Evolutionary conservation across 1,140 invertebrate species (phyloP), one percentile per base, ranked within the genome.

Genomic region (Drosophila tristis): DNA sequence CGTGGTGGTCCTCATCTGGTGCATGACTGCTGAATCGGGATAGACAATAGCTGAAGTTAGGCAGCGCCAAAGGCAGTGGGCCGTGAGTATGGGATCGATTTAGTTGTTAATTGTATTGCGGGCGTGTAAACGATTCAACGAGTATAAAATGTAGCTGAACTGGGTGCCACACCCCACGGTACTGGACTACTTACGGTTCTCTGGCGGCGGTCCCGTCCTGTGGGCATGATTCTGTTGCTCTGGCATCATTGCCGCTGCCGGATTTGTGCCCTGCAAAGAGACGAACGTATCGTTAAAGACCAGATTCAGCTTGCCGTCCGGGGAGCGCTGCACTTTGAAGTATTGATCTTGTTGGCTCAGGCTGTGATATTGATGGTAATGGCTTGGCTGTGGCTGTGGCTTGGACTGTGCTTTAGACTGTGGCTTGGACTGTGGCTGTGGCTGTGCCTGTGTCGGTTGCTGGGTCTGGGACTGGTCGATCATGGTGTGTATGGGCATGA

Each of bases 301-400:
- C 35, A 91, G 64, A 80, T 80, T 91, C 75, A 91, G 82, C 89
- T 91, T 91, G 65, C 90, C 90, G 65, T 91, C 85, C 64, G 90
- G 90, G 56, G 90, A 84, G 59, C 90, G 74, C 74, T 91, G 90
- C 72, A 91, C 90, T 91, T 91, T 91, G 60, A 91, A 91, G 62
- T 72, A 72, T 59, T 90, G 87, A 44, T 80, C 77, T 47, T 78
- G 68, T 62, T 90, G 77, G 57, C 53, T 90, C 59, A 86, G 72
- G 63, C 86, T 77, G 50, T 90, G 85, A 78, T 87, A 82, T 70
- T 84, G 90, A 78, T 80, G 79, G 51, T 80, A 90, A 57, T 78
- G 76, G 60, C 68, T 74, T 53, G 80, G 50, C 59, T 60, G 49
- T 59, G 49, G 39, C 55, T 59, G 44, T 56, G 57, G 31, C 51